A percentile compares a stretch with the other conserved stretches of the same genome.
These are phyloP conservation scores for Calliopsis andreniformis DNA, from an alignment of 1,140 invertebrate genomes.

Conservation along the genomic window DNA sequence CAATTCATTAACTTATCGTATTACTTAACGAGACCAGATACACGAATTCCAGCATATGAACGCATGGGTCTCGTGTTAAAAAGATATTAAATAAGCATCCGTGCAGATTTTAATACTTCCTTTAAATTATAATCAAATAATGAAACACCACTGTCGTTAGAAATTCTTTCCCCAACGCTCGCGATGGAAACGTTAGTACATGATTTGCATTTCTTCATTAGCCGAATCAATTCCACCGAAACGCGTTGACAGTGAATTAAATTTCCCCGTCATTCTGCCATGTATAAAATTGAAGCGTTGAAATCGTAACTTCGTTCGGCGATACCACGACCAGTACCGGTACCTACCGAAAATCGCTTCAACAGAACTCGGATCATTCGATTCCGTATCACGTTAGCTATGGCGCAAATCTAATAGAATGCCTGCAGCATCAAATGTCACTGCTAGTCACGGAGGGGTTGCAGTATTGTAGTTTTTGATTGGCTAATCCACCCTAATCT, in stretches of 20 bases:
- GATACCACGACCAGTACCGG: slow-evolving; percentile 25
- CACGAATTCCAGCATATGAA: not conserved
- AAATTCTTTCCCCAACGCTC: too few species aligned
- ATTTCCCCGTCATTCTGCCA: not conserved
- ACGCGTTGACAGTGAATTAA: not conserved
- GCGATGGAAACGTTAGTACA: not conserved
- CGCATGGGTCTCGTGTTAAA: not conserved
- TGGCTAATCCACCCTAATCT: slow-evolving; percentile 81
- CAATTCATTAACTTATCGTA: not conserved
- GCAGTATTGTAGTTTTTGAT: slow-evolving; percentile 80
- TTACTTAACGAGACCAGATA: not conserved
- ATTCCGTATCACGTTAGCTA: slow-evolving; percentile 79
- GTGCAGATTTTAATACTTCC: too few species aligned
- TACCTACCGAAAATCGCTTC: slow-evolving; percentile 69
- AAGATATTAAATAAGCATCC: not conserved
- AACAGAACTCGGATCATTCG: slow-evolving; percentile 75
- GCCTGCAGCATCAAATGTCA: slow-evolving; percentile 80
- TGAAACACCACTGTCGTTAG: too few species aligned
- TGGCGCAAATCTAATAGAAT: slow-evolving; percentile 79
- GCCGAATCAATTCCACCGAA: not conserved
- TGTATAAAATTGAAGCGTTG: slow-evolving; percentile 27
- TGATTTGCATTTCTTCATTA: not conserved
- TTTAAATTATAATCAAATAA: too few species aligned
- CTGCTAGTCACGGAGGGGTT: slow-evolving; percentile 71
- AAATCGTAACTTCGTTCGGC: slow-evolving; percentile 41